These are phyloP conservation scores for Tenthredo mesomela DNA, from an alignment of 2,888 invertebrate species.

Conservation along the genomic window DNA sequence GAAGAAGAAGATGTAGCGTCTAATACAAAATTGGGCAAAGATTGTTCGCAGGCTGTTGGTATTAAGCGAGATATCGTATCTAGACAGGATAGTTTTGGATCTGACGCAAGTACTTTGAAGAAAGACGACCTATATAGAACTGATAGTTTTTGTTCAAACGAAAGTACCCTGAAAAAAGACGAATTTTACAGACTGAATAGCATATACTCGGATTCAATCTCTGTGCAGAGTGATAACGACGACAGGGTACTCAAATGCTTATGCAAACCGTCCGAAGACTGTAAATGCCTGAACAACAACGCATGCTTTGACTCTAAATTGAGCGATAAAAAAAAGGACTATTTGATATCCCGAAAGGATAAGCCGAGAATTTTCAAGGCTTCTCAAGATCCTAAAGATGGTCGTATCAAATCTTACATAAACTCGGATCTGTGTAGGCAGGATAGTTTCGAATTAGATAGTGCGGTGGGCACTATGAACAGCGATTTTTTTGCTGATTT, in stretches of 20 bases:
- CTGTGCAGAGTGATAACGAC: background rate
- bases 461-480: constrained; percentile 75
- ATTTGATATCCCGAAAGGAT: constrained; percentile 34
- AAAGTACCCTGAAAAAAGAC: constrained; percentile 64
- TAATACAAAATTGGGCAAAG: background rate
- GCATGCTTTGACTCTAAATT: background rate
- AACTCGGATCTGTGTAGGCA: constrained; percentile 68
- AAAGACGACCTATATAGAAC: constrained; percentile 62
- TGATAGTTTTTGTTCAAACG: constrained; percentile 68
- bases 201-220: constrained; percentile 8
- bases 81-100: constrained; percentile 62
- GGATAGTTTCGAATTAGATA: constrained; percentile 74
- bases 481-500: constrained; percentile 75
- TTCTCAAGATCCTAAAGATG: background rate
- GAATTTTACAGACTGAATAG: constrained; percentile 55
- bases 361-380: constrained; percentile 7
- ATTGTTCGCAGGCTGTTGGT: constrained; percentile 43
- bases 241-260: constrained; percentile 21
- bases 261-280: constrained; percentile 24
- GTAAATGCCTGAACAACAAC: constrained; percentile 32
- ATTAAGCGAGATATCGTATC: constrained; percentile 48
- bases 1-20: constrained; percentile 63
- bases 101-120: constrained; percentile 61
- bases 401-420: constrained; percentile 67
- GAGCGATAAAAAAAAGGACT: constrained; percentile 12